These are phyloP conservation scores for Furcifer pardalis DNA, from an alignment of 2,797 vertebrate species.

Conservation along the genomic window DNA sequence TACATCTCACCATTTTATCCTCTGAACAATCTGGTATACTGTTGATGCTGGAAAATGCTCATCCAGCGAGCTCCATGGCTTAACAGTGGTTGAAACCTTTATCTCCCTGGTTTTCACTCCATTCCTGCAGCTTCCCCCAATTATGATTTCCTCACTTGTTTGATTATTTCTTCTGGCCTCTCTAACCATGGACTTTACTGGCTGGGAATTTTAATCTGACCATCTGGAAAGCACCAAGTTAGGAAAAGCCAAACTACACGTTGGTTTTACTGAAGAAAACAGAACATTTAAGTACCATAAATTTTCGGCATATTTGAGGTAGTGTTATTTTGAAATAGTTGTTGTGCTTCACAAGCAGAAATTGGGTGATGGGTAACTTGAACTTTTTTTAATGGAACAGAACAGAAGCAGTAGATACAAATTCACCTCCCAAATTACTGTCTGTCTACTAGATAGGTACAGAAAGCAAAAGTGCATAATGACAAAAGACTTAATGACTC, in stretches of 20 bases:
- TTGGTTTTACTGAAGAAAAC: conserved; percentile 18
- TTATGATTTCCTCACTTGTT: not conserved
- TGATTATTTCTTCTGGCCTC: not conserved
- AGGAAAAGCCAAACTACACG: not conserved
- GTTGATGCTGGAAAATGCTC: not conserved
- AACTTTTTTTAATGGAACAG: not conserved
- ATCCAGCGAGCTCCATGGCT: not conserved
- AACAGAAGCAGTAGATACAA: not conserved
- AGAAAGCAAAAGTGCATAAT: not conserved
- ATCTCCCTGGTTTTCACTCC: not conserved
- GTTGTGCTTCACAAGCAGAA: not conserved
- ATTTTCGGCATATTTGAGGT: not conserved
- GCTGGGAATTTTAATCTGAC: not conserved
- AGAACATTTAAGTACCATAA: conserved; percentile 8
- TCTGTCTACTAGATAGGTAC: not conserved
- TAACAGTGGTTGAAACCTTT: not conserved
- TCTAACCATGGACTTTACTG: not conserved
- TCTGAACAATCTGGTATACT: not conserved
- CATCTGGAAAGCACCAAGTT: not conserved
- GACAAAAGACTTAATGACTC: not conserved
- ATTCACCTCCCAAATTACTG: not conserved
- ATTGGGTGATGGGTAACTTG: not conserved
- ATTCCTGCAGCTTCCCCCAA: not conserved
- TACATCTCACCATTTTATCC: not conserved
- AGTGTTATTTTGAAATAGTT: not conserved